Percentiles rank a stretch among this genome's conserved stretches.
These are phyloP conservation scores for Zoanthus solanderi DNA, from an alignment of 92 coral and sea anemone species.

Conservation along the genomic window DNA sequence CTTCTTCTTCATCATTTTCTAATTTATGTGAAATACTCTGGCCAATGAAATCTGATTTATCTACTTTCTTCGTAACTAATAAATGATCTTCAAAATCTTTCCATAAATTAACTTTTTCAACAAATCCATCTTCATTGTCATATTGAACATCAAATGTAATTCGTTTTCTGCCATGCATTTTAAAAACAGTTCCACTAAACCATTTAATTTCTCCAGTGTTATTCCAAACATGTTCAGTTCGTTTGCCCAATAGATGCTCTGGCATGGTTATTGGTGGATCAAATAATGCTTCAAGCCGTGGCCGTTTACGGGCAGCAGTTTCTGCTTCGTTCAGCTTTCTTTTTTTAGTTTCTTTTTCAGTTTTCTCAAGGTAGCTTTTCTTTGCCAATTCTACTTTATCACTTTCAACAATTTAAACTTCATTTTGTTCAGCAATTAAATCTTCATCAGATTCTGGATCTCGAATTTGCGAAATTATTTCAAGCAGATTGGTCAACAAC, in stretches of 20 bases:
- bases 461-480: conserved; percentile 11
- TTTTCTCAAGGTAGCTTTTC: conserved; percentile 10
- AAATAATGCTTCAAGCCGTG: conserved; percentile 25
- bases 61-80: conserved; percentile 31
- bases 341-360: conserved; percentile 14
- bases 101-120: conserved; percentile 14
- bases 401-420: conserved; percentile 18
- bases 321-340: conserved; percentile 28
- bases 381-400: conserved; percentile 28
- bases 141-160: conserved; percentile 22
- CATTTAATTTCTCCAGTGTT: neutral
- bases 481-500: neutral
- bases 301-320: conserved; percentile 27
- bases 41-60: conserved; percentile 7
- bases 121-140: conserved; percentile 35
- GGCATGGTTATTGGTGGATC: conserved; percentile 28
- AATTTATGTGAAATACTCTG: conserved; percentile 24
- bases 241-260: conserved; percentile 19
- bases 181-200: conserved; percentile 19
- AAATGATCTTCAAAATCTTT: conserved; percentile 26
- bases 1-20: conserved; percentile 38
- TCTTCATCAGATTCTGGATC: conserved; percentile 27
- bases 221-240: conserved; percentile 17
- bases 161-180: conserved; percentile 24
- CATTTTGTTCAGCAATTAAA: neutral